These are phyloP conservation scores for Stenodera caucasica DNA, from an alignment of 2,888 invertebrate genomes.

Conservation along the genomic window DNA sequence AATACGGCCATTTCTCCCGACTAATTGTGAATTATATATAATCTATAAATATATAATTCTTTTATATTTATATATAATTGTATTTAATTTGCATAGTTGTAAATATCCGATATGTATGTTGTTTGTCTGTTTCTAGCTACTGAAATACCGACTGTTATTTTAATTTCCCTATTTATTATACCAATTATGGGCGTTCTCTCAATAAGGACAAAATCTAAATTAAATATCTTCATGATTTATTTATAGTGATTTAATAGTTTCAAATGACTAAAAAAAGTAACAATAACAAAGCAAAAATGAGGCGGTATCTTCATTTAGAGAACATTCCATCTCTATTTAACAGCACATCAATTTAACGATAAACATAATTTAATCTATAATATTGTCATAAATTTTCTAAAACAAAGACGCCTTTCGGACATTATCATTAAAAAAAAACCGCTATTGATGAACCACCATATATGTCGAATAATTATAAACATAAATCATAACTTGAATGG, in stretches of 20 bases:
- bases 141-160: constrained; percentile 47
- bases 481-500: constrained; percentile 13
- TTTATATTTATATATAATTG: not conserved
- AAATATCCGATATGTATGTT: constrained; percentile 46
- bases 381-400: not conserved
- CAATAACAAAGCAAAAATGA: constrained; percentile 17
- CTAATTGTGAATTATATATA: constrained; percentile 42
- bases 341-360: not conserved
- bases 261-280: constrained; percentile 13
- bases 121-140: constrained; percentile 42
- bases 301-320: constrained; percentile 31
- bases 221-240: constrained; percentile 44
- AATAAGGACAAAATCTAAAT: constrained; percentile 43
- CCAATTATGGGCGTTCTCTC: constrained; percentile 46
- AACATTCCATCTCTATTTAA: constrained; percentile 14
- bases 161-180: constrained; percentile 47
- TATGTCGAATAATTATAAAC: constrained; percentile 20
- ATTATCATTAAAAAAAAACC: constrained; percentile 8
- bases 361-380: constrained; percentile 9
- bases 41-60: no score
- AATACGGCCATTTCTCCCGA: constrained; percentile 34
- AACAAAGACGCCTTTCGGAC: no score
- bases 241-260: constrained; percentile 36
- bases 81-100: constrained; percentile 46
- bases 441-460: constrained; percentile 11